phyloP scores from a whole-genome alignment of 2,797 vertebrate species.

The Pangasius macronema region DNA sequence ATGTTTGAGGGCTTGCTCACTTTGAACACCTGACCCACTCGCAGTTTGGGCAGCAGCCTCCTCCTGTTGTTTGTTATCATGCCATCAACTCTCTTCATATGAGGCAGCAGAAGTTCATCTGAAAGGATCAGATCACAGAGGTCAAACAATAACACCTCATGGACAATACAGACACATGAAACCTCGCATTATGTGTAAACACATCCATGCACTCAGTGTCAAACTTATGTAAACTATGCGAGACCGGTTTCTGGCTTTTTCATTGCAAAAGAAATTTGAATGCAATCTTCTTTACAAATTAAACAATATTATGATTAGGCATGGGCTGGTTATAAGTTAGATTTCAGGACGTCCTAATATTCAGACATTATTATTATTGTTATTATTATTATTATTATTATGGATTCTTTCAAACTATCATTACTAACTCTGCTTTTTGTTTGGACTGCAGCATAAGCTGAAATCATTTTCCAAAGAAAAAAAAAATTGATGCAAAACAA shows the following conservation, averaged over 20 bases:
- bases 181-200: neutral
- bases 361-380: neutral
- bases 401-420: neutral
- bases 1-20: constrained; percentile 63
- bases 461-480: neutral
- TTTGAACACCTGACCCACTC: constrained; percentile 90
- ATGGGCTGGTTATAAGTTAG: neutral
- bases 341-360: neutral
- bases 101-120: constrained; percentile 94
- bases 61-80: constrained; percentile 94
- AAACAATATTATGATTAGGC: neutral
- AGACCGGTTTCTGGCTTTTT: neutral
- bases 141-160: neutral
- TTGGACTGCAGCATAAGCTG: neutral
- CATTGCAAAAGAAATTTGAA: neutral
- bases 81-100: constrained; percentile 94
- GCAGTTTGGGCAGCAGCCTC: constrained; percentile 89
- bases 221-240: neutral
- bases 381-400: neutral
- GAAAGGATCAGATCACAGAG: constrained; percentile 47
- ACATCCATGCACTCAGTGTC: too few relatives aligned
- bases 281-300: neutral
- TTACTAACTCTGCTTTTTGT: neutral
- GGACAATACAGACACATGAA: neutral
- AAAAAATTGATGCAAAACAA: neutral